Conservation (phyloP, 2,888 invertebrate species). For the Nymphalis urticae region DNA sequence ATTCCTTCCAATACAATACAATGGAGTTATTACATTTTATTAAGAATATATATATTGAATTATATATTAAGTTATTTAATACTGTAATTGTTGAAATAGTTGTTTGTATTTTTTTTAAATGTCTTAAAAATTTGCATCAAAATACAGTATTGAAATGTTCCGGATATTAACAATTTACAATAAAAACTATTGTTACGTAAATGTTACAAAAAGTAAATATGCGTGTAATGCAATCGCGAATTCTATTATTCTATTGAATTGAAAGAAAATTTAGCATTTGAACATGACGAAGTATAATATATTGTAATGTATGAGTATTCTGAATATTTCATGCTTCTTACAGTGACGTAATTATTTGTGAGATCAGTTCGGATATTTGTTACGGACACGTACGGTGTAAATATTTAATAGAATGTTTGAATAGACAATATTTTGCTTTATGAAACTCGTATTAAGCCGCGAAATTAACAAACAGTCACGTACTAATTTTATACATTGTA, state of each 20-base stretch:
- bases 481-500: conserved; percentile 13
- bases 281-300: conserved; percentile 11
- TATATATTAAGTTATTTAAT: too few relatives aligned
- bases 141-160: conserved; percentile 1
- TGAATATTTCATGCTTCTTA: conserved; percentile 32
- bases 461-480: conserved; percentile 31
- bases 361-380: conserved; percentile 36
- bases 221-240: neutral
- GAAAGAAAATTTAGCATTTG: conserved; percentile 12
- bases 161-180: neutral
- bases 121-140: neutral
- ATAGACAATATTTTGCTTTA: conserved; percentile 32
- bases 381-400: conserved; percentile 41
- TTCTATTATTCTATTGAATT: conserved; percentile 2
- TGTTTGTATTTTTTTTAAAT: too few relatives aligned
- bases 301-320: conserved; percentile 30
- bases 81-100: too few relatives aligned
- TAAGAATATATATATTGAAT: too few relatives aligned
- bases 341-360: conserved; percentile 33
- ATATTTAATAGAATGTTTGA: conserved; percentile 25
- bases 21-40: too few relatives aligned
- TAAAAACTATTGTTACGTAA: neutral
- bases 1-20: too few relatives aligned
- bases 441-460: conserved; percentile 22
- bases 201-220: neutral